phyloP scores from a whole-genome alignment of 2,113 vertebrate species.

The Mugil cephalus region DNA sequence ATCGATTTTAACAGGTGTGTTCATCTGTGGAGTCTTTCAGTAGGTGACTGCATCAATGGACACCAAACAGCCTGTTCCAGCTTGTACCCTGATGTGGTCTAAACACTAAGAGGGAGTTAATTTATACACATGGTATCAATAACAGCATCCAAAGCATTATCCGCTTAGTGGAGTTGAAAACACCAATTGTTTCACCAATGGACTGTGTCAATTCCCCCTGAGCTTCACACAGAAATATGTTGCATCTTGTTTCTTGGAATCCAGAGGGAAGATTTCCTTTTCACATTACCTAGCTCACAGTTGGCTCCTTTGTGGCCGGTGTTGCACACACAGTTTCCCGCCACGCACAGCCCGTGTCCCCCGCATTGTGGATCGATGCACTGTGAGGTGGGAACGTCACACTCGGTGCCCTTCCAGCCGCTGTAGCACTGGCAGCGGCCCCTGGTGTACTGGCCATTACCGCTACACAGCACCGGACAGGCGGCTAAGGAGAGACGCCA shows the following conservation, averaged over 20 bases:
- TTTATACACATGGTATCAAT: conserved; percentile 79
- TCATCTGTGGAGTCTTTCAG: conserved; percentile 63
- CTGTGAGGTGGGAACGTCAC: conserved; percentile 91
- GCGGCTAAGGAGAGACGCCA: conserved; percentile 72
- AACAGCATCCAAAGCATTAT: conserved; percentile 76
- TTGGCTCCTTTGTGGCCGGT: conserved; percentile 93
- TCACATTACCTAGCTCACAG: conserved; percentile 92
- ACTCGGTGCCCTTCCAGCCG: conserved; percentile 98
- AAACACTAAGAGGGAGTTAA: conserved; percentile 69
- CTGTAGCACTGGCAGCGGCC: conserved; percentile 98
- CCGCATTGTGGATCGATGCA: conserved; percentile 94
- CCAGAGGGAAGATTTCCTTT: conserved; percentile 15
- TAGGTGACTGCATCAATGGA: conserved; percentile 57
- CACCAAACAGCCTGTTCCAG: conserved; percentile 53
- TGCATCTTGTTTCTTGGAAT: conserved; percentile 31
- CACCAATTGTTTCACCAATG: conserved; percentile 70
- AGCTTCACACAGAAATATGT: conserved; percentile 32
- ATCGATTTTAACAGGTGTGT: conserved; percentile 69
- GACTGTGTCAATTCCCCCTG: conserved; percentile 50
- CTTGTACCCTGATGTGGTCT: conserved; percentile 57
- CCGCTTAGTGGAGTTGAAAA: conserved; percentile 79
- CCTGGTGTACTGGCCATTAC: conserved; percentile 96
- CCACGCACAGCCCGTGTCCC: conserved; percentile 94
- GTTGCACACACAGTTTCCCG: conserved; percentile 95
- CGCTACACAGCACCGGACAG: conserved; percentile 95